phyloP scores from a whole-genome alignment of 2,888 invertebrate species.

The Drosophila hamatofila region DNA sequence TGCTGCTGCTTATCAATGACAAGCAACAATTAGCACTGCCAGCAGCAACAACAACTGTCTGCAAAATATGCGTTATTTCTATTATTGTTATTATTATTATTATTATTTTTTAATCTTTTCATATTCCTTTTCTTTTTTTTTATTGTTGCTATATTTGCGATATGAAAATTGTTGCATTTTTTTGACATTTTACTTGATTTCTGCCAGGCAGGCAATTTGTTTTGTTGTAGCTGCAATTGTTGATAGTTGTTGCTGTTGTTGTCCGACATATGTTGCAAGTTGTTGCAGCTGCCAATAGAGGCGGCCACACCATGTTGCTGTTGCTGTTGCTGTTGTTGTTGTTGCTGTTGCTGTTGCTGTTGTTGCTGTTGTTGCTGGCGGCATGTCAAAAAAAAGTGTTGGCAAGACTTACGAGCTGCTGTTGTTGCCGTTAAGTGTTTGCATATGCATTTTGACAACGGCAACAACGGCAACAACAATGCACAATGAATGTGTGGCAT shows the following conservation, averaged over 20 bases:
- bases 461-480: slow-evolving; percentile 35
- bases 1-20: slow-evolving; percentile 61
- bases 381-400: slow-evolving; percentile 72
- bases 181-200: slow-evolving; percentile 75
- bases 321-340: too few species aligned
- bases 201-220: slow-evolving; percentile 64
- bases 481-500: slow-evolving; percentile 55
- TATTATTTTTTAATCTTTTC: slow-evolving; percentile 4
- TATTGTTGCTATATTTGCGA: slow-evolving; percentile 11
- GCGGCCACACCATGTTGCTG: slow-evolving; percentile 65
- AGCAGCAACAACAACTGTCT: slow-evolving; percentile 34
- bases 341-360: neutral
- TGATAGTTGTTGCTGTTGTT: slow-evolving; percentile 68
- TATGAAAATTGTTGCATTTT: slow-evolving; percentile 56
- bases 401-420: slow-evolving; percentile 63
- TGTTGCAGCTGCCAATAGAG: slow-evolving; percentile 78
- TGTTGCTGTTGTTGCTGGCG: slow-evolving; percentile 36
- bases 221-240: slow-evolving; percentile 45
- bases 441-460: slow-evolving; percentile 65
- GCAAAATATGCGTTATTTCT: slow-evolving; percentile 49
- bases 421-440: slow-evolving; percentile 64
- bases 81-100: slow-evolving; percentile 25
- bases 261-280: slow-evolving; percentile 72
- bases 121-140: slow-evolving; percentile 1
- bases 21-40: slow-evolving; percentile 59